Base-by-base conservation (phyloP, 2,888 invertebrate species). In the Phyto melanocephala region DNA sequence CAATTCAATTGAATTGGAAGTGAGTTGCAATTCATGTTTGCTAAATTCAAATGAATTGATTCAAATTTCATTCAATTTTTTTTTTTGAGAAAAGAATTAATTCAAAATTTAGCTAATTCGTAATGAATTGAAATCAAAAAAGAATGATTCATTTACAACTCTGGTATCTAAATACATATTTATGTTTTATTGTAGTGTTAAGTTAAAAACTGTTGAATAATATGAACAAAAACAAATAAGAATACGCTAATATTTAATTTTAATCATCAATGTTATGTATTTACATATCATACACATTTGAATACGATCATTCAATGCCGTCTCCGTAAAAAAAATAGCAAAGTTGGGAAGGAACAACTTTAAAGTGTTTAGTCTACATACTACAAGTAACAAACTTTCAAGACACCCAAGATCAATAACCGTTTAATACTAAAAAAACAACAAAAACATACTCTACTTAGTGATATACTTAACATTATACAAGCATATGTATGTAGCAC, bases 341-440 rank as follows among this genome's bases (percentile, higher is more conserved):
- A 33, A 20, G 33, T 20, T 52, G 54, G 20, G 52, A 28, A 63
- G 67, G 58, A 67, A 72, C 52, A 52, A 60, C 67, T 52, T 76
- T 20, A 40, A 3, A n/a, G n/a, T 33, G 33, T 58, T 37, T 45
- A 62, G 70, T 65, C 54, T 20, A 52, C 11, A 8, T 33, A 20
- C 28, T 17, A 54, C n/a, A 5, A 10, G 33, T n/a, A 28, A 28
- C 3, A 24, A 45, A 54, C 45, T 56, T 50, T 50, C 33, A 50
- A 56, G 5, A 70, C 70, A 76, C 47, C 47, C 62, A 70, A 80
- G 80, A 80, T 80, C 76, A 80, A 76, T 76, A 80, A 81, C 81
- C 77, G 67, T 62, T 72, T n/a, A 40, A 54, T 58, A 65, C 52
- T 70, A 37, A 17, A 20, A 28, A 28, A 28, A 28, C 28, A 28